A percentile compares a stretch with the other conserved stretches of the same genome.
Conservation (phyloP, 2,113 vertebrate genomes). For the Parus major region DNA sequence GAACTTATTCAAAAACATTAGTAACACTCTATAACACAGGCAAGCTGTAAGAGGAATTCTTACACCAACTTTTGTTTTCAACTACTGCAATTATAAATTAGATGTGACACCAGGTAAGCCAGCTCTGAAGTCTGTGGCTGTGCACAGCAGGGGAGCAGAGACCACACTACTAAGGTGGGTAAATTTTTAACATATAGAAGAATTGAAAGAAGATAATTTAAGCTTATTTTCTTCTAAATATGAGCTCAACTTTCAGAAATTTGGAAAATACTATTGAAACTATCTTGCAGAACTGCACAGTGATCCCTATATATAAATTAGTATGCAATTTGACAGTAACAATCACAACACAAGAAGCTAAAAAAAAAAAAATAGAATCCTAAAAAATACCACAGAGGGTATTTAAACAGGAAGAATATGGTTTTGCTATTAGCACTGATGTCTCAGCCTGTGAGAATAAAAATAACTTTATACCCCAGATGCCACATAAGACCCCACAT, state of each 20-base stretch:
- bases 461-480: neutral
- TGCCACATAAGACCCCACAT: neutral
- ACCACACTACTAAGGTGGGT: neutral
- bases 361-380: neutral
- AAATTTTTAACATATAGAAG: constrained; percentile 50
- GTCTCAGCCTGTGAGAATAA: neutral
- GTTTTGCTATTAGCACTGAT: neutral
- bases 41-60: neutral
- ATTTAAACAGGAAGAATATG: neutral
- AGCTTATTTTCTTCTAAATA: neutral
- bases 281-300: neutral
- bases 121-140: neutral
- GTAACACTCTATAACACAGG: neutral
- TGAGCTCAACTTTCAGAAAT: neutral
- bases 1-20: neutral
- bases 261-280: neutral
- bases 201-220: neutral
- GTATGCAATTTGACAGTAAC: neutral
- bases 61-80: neutral
- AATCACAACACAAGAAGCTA: neutral
- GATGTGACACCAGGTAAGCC: neutral
- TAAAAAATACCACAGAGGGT: accelerated
- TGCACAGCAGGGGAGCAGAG: neutral
- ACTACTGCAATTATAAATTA: neutral
- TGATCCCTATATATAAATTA: neutral